Evolutionary conservation across 1,140 invertebrate species (phyloP).

Genomic region (Zeugodacus cucurbitae): DNA sequence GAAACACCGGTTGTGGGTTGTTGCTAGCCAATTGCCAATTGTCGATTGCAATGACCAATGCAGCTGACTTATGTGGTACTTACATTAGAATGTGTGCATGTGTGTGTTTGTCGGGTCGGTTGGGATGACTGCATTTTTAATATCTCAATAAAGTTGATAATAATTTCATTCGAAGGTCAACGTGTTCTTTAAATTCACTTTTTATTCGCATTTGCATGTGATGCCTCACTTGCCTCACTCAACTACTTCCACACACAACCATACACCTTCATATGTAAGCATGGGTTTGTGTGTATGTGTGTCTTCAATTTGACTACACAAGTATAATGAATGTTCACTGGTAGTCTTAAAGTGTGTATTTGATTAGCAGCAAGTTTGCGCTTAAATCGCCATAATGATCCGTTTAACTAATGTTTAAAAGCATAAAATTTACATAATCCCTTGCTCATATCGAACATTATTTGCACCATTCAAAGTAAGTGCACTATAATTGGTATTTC

Average conservation of each 20-base stretch:
- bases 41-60: constrained; percentile 3
- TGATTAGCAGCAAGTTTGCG: neutral
- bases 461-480: too few relatives aligned
- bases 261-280: too few relatives aligned
- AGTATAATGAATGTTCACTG: neutral
- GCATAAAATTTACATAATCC: neutral
- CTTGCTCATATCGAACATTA: neutral
- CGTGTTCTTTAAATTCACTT: constrained; percentile 26
- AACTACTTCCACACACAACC: neutral
- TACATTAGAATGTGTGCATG: neutral
- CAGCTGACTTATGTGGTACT: neutral
- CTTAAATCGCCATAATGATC: neutral
- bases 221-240: neutral
- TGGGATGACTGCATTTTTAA: constrained; percentile 32
- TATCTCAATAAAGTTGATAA: constrained; percentile 36
- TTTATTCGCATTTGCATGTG: constrained; percentile 32
- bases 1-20: neutral
- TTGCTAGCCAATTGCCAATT: neutral
- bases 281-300: neutral
- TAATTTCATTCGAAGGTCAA: constrained; percentile 37
- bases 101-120: neutral
- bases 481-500: too few relatives aligned
- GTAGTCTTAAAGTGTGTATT: neutral
- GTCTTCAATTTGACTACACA: neutral
- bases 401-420: neutral